phyloP scores from a whole-genome alignment of 2,888 invertebrate genomes.

The Idaea biselata region DNA sequence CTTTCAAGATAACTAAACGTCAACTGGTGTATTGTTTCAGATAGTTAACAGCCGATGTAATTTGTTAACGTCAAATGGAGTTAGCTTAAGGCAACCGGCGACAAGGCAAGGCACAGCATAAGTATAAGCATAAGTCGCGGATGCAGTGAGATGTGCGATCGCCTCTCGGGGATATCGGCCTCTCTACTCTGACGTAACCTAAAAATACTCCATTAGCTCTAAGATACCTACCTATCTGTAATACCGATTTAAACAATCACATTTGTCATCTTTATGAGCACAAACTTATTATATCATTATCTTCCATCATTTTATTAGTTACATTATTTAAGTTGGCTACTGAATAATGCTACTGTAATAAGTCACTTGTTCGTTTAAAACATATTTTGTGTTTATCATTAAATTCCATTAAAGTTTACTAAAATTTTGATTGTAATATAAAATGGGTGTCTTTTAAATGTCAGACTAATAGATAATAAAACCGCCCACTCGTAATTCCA shows the following conservation, averaged over 20 bases:
- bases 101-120: constrained; percentile 32
- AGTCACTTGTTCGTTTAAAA: constrained; percentile 57
- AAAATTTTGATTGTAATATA: constrained; percentile 55
- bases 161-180: constrained; percentile 13
- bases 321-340: constrained; percentile 59
- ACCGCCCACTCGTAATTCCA: constrained; percentile 44
- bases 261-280: constrained; percentile 61
- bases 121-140: too few species aligned
- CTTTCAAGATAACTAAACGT: constrained; percentile 76
- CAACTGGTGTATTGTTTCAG: constrained; percentile 78
- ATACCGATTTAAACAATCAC: constrained; percentile 63
- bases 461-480: constrained; percentile 35
- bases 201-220: constrained; percentile 60
- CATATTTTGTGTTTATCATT: constrained; percentile 44
- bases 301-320: constrained; percentile 59
- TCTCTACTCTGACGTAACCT: constrained; percentile 55
- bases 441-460: constrained; percentile 57
- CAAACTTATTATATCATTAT: constrained; percentile 54
- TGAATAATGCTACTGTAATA: constrained; percentile 57
- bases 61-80: constrained; percentile 73
- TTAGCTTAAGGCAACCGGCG: constrained; percentile 38
- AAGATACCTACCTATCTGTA: constrained; percentile 47
- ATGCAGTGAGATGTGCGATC: not conserved
- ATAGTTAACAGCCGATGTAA: constrained; percentile 75
- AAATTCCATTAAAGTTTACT: constrained; percentile 45